These are phyloP conservation scores for Apocrypta bakeri DNA, from an alignment of 1,140 invertebrate species.

Conservation along the genomic window DNA sequence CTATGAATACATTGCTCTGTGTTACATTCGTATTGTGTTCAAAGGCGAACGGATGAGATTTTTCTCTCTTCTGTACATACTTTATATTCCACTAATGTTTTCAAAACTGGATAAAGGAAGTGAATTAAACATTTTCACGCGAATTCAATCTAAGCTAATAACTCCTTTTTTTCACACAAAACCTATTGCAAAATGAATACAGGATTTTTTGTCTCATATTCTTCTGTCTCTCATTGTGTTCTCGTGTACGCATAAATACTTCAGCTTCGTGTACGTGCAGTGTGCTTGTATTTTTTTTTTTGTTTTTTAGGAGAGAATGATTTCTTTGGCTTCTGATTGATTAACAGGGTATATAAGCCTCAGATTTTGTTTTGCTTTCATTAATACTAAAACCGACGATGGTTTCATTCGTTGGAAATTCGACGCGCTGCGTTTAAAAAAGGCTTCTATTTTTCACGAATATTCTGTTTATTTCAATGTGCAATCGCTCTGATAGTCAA, in stretches of 20 bases:
- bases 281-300: not conserved
- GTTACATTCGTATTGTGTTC: not conserved
- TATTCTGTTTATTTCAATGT: no score
- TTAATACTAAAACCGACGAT: not conserved
- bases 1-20: not conserved
- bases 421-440: not conserved
- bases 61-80: not conserved
- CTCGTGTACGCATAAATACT: no score
- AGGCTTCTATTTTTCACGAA: not conserved
- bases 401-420: not conserved
- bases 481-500: conserved; percentile 35
- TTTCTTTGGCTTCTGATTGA: not conserved
- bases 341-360: no score
- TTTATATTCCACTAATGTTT: not conserved
- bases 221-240: no score
- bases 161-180: no score
- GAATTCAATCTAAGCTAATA: no score
- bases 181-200: no score
- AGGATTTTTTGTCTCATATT: no score
- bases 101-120: no score
- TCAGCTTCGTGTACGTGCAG: no score
- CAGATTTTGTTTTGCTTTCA: not conserved
- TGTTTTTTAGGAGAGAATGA: no score
- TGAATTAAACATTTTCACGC: no score
- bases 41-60: not conserved